These are phyloP conservation scores for Choreutis nemorana DNA, from an alignment of 2,888 invertebrate species.

Conservation along the genomic window DNA sequence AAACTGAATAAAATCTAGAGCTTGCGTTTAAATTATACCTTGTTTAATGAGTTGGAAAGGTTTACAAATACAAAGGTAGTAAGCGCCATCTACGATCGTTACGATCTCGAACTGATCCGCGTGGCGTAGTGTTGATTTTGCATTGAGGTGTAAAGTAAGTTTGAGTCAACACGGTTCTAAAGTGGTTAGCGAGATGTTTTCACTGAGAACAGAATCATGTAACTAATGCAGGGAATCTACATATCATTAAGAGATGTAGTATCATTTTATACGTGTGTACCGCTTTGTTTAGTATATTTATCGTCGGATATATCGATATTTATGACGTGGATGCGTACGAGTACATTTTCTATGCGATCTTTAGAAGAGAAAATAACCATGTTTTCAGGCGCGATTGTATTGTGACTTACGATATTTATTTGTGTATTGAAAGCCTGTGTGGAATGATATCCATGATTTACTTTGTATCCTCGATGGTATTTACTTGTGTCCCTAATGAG, in stretches of 20 bases:
- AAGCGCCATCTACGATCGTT: too few species aligned
- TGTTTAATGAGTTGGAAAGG: constrained; percentile 60
- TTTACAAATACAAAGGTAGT: constrained; percentile 13
- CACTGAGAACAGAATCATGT: constrained; percentile 63
- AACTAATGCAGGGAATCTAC: constrained; percentile 65
- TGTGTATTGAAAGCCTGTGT: too few species aligned
- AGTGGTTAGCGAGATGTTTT: constrained; percentile 54
- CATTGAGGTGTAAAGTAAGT: constrained; percentile 11
- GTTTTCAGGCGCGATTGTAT: constrained; percentile 51
- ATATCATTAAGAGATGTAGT: constrained; percentile 66
- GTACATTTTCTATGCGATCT: constrained; percentile 33
- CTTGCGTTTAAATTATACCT: constrained; percentile 59
- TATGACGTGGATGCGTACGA: constrained; percentile 43
- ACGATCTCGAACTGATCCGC: constrained; percentile 11
- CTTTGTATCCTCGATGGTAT: too few species aligned
- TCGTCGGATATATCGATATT: constrained; percentile 48
- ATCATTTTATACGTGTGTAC: constrained; percentile 58
- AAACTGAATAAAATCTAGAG: constrained; percentile 21
- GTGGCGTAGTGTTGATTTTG: constrained; percentile 15
- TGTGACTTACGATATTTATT: too few species aligned
- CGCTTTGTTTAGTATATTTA: constrained; percentile 62
- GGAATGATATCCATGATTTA: too few species aligned
- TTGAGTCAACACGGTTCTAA: constrained; percentile 13
- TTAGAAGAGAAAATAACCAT: constrained; percentile 29
- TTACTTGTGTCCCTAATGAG: too few species aligned